These are phyloP conservation scores for Rhinogobius similis DNA, from an alignment of 2,113 vertebrate genomes.

Conservation along the genomic window DNA sequence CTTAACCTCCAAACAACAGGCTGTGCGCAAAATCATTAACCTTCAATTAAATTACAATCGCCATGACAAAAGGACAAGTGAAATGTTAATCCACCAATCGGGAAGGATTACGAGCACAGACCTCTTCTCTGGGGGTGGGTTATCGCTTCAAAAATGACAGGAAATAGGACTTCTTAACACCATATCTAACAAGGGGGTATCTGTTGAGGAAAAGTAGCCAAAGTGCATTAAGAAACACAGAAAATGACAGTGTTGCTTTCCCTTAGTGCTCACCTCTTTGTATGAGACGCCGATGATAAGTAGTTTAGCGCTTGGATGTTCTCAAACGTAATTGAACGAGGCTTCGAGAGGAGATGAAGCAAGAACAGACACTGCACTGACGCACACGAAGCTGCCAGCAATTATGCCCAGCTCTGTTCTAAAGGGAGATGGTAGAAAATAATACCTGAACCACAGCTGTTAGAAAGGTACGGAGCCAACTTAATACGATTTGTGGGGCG, in stretches of 20 bases:
- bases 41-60: constrained; percentile 69
- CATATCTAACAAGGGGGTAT: constrained; percentile 20
- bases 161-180: constrained; percentile 46
- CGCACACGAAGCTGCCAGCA: constrained; percentile 28
- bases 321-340: constrained; percentile 14
- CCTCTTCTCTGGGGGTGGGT: constrained; percentile 43
- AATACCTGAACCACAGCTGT: constrained; percentile 9
- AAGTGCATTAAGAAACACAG: constrained; percentile 15
- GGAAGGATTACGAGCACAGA: constrained; percentile 57
- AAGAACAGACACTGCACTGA: constrained; percentile 12
- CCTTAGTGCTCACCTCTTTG: constrained; percentile 16
- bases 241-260: constrained; percentile 10
- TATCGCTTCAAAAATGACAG: constrained; percentile 58
- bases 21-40: constrained; percentile 61
- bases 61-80: constrained; percentile 58
- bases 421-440: not conserved
- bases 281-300: constrained; percentile 24
- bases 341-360: constrained; percentile 25
- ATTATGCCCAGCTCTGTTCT: constrained; percentile 20
- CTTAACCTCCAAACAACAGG: constrained; percentile 66
- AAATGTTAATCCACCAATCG: constrained; percentile 68
- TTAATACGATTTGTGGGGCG: not conserved
- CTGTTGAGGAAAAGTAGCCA: constrained; percentile 21
- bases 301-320: constrained; percentile 16
- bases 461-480: not conserved